A percentile compares a stretch with the other conserved stretches of the same genome.
phyloP scores from a whole-genome alignment of 2,113 vertebrate species.

The Carassius auratus region DNA sequence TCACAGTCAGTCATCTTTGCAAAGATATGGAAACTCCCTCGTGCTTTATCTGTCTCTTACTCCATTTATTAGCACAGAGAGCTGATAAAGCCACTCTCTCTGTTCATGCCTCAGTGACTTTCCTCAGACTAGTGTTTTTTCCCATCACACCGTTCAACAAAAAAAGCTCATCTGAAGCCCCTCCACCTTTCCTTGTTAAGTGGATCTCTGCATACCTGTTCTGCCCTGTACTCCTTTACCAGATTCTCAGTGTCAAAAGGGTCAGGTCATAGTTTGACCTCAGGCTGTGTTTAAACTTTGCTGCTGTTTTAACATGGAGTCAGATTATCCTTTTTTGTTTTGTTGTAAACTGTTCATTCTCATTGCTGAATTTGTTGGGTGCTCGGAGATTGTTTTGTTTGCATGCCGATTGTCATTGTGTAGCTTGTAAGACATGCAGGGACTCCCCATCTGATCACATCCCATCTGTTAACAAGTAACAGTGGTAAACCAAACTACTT shows the following conservation, averaged over 20 bases:
- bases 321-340: not conserved
- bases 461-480: not conserved
- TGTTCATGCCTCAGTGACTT: constrained; percentile 3
- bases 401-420: not conserved
- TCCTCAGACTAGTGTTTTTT: not conserved
- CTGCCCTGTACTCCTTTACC: not conserved
- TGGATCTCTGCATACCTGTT: not conserved
- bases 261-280: not conserved
- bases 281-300: not conserved
- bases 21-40: not conserved
- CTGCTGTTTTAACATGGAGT: not conserved
- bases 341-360: not conserved
- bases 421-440: not conserved
- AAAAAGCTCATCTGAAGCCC: not conserved
- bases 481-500: constrained; percentile 12
- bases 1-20: not conserved
- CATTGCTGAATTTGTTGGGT: not conserved
- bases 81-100: constrained; percentile 18
- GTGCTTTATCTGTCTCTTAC: constrained; percentile 16
- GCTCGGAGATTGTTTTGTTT: not conserved
- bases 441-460: not conserved
- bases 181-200: not conserved
- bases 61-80: constrained; percentile 26
- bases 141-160: not conserved
- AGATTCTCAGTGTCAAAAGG: not conserved